Evolutionary conservation across 35 echinoderm and acorn worm species (phyloP), one percentile per base, ranked within the genome.

Genomic region (Eucidaris tribuloides): DNA sequence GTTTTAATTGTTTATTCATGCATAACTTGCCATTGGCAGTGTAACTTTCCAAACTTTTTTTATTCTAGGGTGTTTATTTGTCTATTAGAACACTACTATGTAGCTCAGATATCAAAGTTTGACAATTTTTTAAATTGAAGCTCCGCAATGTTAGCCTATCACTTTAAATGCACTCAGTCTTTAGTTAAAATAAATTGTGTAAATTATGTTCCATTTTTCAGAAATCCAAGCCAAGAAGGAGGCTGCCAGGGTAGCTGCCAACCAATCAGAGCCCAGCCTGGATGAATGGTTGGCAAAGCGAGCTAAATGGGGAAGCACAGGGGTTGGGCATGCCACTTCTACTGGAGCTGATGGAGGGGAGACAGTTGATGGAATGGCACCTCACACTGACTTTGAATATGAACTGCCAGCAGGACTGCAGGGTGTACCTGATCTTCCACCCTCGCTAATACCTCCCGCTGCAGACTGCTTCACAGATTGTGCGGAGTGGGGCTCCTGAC

Each of bases 231-330:
- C 46, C 15, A 87, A 74, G 45, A 62, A 62, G 43, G 23, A 35
- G 63, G 25, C 45, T 34, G n/a, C 17, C 39, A 29, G 37, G 31
- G 7, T 17, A 0, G 70, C 55, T 63, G 43, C 52, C 25, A 46
- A 22, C 20, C 46, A 46, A 29, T 54, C 43, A 32, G 81, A 90
- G 48, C 88, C 81, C 7, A 90, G 38, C 39, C 46, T 90, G 4
- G 88, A 83, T 34, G 65, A 90, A 7, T 90, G 88, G 88, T 52
- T 90, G 13, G 64, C 66, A 61, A 90, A 83, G 44, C 54, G 88
- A 77, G 54, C 6, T 23, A 89, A 82, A 42, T 71, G 45, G 28
- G 76, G 45, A 48, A 66, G 46, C 22, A 76, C 57, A 7, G 46
- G 65, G 13, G 40, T 13, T 34, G 50, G 18, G 30, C 19, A 25